These are phyloP conservation scores for Propsilocerus akamusi DNA, from an alignment of 1,140 invertebrate species.

Conservation along the genomic window DNA sequence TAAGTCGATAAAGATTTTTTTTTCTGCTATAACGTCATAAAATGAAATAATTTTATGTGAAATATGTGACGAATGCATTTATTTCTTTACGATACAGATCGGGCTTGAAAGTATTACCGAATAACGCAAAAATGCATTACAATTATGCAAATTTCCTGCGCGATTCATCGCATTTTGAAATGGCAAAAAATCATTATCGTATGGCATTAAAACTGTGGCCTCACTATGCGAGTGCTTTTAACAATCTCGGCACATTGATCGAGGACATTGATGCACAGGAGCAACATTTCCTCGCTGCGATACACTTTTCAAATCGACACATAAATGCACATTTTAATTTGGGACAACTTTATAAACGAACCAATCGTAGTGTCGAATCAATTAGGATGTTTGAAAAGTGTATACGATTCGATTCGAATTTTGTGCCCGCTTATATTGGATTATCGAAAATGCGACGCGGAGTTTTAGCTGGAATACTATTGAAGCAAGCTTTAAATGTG, in stretches of 20 bases:
- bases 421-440: conserved; percentile 46
- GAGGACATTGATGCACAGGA: conserved; percentile 45
- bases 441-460: conserved; percentile 35
- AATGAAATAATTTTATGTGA: conserved; percentile 4
- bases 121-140: conserved; percentile 83
- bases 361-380: conserved; percentile 41
- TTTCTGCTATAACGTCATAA: conserved; percentile 5
- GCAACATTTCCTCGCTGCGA: conserved; percentile 53
- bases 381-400: conserved; percentile 46
- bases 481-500: conserved; percentile 21
- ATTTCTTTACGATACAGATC: conserved; percentile 38
- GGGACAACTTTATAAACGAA: conserved; percentile 63
- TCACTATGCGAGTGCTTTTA: conserved; percentile 69
- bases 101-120: conserved; percentile 54
- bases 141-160: conserved; percentile 77
- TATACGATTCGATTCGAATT: conserved; percentile 38
- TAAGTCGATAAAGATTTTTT: conserved; percentile 19
- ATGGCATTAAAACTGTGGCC: conserved; percentile 72
- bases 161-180: conserved; percentile 46
- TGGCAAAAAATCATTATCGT: conserved; percentile 60
- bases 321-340: conserved; percentile 75
- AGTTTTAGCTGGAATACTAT: conserved; percentile 28
- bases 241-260: conserved; percentile 70
- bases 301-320: conserved; percentile 53
- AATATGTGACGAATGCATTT: neutral